A percentile compares a stretch with the other conserved stretches of the same genome.
Evolutionary conservation across 2,888 invertebrate genomes (phyloP).

Genomic region (Palloptera scutellata): DNA sequence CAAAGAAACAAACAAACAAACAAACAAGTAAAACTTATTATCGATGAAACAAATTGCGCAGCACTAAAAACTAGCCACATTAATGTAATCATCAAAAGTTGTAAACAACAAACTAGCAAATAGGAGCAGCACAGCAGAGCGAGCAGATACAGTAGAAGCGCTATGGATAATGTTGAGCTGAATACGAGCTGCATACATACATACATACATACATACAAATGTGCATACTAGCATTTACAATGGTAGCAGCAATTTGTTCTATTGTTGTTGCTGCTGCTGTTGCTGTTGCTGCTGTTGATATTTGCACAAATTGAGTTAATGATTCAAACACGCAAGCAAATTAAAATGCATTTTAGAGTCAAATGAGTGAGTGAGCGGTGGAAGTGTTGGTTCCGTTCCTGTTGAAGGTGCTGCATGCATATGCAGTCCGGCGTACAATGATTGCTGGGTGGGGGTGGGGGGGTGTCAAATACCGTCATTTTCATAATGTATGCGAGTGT

Average conservation of each 20-base stretch:
- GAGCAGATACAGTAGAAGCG: neutral
- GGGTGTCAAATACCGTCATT: neutral
- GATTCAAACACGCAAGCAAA: conserved; percentile 27
- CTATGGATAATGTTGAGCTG: too few relatives aligned
- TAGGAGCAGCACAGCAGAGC: too few relatives aligned
- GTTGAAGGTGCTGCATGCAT: conserved; percentile 7
- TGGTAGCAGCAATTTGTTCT: conserved; percentile 3
- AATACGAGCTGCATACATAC: neutral
- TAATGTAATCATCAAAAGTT: conserved; percentile 39
- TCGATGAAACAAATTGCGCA: conserved; percentile 46
- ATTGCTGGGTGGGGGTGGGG: neutral
- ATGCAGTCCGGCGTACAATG: neutral
- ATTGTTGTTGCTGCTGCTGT: neutral
- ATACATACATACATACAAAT: neutral
- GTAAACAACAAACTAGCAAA: conserved; percentile 27
- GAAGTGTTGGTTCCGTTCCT: conserved; percentile 13
- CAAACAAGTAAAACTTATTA: conserved; percentile 32
- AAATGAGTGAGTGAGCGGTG: neutral
- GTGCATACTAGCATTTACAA: neutral
- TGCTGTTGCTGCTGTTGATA: conserved; percentile 1
- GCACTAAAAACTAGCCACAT: conserved; percentile 37
- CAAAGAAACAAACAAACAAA: neutral
- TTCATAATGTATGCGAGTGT: conserved; percentile 9
- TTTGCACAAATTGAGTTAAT: conserved; percentile 21
- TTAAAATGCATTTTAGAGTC: conserved; percentile 24